Evolutionary conservation across 2,113 vertebrate genomes (phyloP).

Genomic region (Pungitius pungitius): DNA sequence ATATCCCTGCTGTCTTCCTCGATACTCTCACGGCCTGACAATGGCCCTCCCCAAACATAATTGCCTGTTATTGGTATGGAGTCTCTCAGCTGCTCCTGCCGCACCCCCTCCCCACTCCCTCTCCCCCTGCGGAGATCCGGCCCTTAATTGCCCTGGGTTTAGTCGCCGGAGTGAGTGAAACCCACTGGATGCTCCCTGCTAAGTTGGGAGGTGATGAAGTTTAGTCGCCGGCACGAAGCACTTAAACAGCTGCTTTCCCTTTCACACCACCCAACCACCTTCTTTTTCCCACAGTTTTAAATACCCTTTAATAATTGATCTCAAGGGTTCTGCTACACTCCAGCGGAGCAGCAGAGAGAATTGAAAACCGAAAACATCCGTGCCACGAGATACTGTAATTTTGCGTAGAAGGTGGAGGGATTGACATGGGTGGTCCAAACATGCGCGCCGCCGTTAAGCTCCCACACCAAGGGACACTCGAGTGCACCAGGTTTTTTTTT

Average conservation of each 20-base stretch:
- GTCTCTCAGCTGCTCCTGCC: conserved; percentile 54
- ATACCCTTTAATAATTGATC: conserved; percentile 79
- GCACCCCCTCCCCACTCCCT: conserved; percentile 24
- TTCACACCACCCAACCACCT: conserved; percentile 34
- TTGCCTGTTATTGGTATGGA: conserved; percentile 78
- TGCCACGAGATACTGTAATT: conserved; percentile 63
- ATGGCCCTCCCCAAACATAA: conserved; percentile 76
- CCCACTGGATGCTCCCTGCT: conserved; percentile 55
- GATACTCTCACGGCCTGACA: conserved; percentile 72
- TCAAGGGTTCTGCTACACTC: conserved; percentile 66
- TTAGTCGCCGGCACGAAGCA: conserved; percentile 38
- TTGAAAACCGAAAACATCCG: conserved; percentile 66
- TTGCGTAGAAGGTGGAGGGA: conserved; percentile 48
- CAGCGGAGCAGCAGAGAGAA: conserved; percentile 61
- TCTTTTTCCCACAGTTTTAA: conserved; percentile 63
- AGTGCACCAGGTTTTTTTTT: not conserved
- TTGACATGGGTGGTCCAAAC: conserved; percentile 57
- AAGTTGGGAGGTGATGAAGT: conserved; percentile 58
- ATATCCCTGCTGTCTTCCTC: conserved; percentile 70
- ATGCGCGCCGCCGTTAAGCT: conserved; percentile 38
- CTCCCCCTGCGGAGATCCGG: conserved; percentile 33
- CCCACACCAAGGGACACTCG: conserved; percentile 22
- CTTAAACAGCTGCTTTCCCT: conserved; percentile 59
- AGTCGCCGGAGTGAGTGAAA: conserved; percentile 44
- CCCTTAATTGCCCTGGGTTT: conserved; percentile 62